A percentile compares a stretch with the other conserved stretches of the same genome.
Conservation (phyloP, 2,888 invertebrate genomes). For the Sympetrum striolatum region DNA sequence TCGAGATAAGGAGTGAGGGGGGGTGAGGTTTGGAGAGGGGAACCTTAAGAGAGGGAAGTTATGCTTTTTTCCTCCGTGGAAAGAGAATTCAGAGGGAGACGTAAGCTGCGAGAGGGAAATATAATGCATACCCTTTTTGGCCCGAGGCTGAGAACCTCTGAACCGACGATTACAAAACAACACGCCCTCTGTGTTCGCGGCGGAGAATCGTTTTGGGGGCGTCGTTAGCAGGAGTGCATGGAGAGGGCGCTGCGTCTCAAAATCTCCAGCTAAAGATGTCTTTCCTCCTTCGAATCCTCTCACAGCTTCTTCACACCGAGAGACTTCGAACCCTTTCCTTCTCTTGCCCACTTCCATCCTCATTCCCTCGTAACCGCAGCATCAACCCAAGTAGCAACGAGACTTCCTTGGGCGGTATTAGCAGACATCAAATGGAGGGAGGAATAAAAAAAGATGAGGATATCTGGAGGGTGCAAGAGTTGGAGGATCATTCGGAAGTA, state of each 20-base stretch:
- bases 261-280: slow-evolving; percentile 19
- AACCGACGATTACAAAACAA: slow-evolving; percentile 37
- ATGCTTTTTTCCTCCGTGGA: background rate
- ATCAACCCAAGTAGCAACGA: slow-evolving; percentile 11
- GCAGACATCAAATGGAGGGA: background rate
- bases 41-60: background rate
- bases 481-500: background rate
- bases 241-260: background rate
- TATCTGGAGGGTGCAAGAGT: background rate
- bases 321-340: background rate
- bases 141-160: slow-evolving; percentile 9
- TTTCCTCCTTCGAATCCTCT: background rate
- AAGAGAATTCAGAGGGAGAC: background rate
- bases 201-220: slow-evolving; percentile 25
- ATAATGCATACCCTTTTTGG: background rate
- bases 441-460: background rate
- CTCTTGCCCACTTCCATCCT: background rate
- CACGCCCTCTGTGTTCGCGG: slow-evolving; percentile 19
- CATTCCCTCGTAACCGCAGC: background rate
- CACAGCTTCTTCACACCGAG: background rate
- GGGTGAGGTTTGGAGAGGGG: background rate
- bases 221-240: slow-evolving; percentile 36
- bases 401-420: slow-evolving; percentile 15
- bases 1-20: background rate
- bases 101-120: background rate